These are phyloP conservation scores for Hemicordylus capensis DNA, from an alignment of 2,113 vertebrate species.

Conservation along the genomic window DNA sequence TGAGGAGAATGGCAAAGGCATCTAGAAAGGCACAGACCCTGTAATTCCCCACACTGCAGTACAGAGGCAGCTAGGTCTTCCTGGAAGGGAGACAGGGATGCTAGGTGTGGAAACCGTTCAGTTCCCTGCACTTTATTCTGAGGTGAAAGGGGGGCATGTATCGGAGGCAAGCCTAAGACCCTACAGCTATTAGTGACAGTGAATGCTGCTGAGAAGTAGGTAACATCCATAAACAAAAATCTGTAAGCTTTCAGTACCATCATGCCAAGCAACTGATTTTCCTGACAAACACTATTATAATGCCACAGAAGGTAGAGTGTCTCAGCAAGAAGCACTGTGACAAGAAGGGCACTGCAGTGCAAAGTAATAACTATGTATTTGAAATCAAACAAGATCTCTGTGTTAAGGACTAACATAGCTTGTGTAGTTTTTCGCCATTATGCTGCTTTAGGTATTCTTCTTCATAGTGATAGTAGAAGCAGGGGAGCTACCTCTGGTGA, in stretches of 20 bases:
- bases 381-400: constrained; percentile 12
- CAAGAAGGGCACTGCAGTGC: neutral
- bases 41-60: too few species aligned
- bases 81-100: too few species aligned
- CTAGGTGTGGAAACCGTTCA: too few species aligned
- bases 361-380: constrained; percentile 8
- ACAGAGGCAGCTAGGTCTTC: too few species aligned
- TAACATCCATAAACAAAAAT: neutral
- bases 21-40: too few species aligned
- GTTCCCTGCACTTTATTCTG: too few species aligned
- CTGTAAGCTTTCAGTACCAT: accelerated
- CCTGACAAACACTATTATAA: neutral
- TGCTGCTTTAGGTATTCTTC: constrained; percentile 15
- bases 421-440: constrained; percentile 6
- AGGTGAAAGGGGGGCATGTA: too few species aligned
- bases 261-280: neutral
- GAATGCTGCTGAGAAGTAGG: neutral
- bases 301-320: neutral
- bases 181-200: too few species aligned
- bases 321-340: neutral
- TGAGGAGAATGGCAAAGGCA: too few species aligned
- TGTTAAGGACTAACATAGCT: constrained; percentile 4
- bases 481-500: constrained; percentile 1
- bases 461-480: neutral
- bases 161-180: too few species aligned